A percentile compares a stretch with the other conserved stretches of the same genome.
Conservation (phyloP, 2,113 vertebrate genomes). For the Tyrannus savana region DNA sequence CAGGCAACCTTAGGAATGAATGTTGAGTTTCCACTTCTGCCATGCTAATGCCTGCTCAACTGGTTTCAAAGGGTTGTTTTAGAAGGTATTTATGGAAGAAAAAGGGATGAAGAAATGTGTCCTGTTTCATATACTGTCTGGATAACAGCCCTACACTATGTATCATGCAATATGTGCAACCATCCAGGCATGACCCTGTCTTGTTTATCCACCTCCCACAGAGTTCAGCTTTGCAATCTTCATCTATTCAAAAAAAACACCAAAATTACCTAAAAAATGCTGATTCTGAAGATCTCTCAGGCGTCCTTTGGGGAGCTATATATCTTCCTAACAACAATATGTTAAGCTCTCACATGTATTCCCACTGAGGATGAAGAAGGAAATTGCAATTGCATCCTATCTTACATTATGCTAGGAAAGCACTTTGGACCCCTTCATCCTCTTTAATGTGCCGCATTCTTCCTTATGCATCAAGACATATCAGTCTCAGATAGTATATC, state of each 20-base stretch:
- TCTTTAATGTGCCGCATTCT: neutral
- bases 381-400: neutral
- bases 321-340: neutral
- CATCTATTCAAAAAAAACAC: neutral
- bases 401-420: neutral
- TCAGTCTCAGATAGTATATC: neutral
- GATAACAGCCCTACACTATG: neutral
- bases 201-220: neutral
- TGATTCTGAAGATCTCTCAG: neutral
- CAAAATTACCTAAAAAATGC: neutral
- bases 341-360: neutral
- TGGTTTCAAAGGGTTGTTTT: neutral
- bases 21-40: neutral
- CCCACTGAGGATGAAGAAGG: neutral
- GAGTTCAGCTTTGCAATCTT: neutral
- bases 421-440: constrained; percentile 1
- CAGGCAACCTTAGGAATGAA: neutral
- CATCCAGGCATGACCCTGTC: neutral
- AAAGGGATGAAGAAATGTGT: neutral
- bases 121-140: neutral
- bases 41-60: neutral
- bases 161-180: neutral
- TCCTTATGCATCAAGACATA: neutral
- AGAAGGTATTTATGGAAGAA: neutral
- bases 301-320: neutral